Evolutionary conservation across 2,888 invertebrate species (phyloP), one percentile per base, ranked within the genome.

Genomic region (Drosophila nr. perissopoda): DNA sequence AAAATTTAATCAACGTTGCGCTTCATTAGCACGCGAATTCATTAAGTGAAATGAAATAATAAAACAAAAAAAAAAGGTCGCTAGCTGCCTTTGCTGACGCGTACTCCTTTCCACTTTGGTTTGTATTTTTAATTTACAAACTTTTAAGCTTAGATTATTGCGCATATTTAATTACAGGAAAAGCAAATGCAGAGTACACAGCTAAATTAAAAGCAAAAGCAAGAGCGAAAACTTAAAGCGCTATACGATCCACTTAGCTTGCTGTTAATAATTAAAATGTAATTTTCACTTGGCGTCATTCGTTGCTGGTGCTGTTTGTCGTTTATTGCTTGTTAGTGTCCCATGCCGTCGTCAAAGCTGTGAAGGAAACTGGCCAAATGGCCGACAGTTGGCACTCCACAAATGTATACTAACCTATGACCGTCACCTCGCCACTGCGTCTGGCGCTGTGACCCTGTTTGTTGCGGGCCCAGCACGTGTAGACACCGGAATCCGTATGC

Each of bases 401-500:
- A 45, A 56, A 71, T 60, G 45, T 69, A 87, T 91, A 93, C 95
- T 94, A 94, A 96, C 96, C 96, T 94, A 96, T 96, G 73, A 96
- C 96, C 82, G 95, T 95, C 82, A 96, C 96, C 93, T 96, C 96
- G 72, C 96, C 96, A 83, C 96, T 96, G 84, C 96, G 94, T 63
- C 96, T 93, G 1, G 96, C 96, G 89, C 95, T 95, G 92, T 96
- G 96, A 27, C 96, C 96, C 88, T 96, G 96, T 89, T 96, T 96
- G 93, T 97, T 96, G 77, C 95, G 94, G 4, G 97, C 97, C 93
- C 95, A 95, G 92, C 97, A 97, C 40, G 96, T 96, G 93, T 97
- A 97, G 53, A 96, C 95, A 21, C 96, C 96, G 36, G 96, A 96
- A 91, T 96, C 96, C 13, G 95, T 94, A 74, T 94, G 94, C 91